These are phyloP conservation scores for Gopherus evgoodei DNA, from an alignment of 2,113 vertebrate genomes.

Conservation along the genomic window DNA sequence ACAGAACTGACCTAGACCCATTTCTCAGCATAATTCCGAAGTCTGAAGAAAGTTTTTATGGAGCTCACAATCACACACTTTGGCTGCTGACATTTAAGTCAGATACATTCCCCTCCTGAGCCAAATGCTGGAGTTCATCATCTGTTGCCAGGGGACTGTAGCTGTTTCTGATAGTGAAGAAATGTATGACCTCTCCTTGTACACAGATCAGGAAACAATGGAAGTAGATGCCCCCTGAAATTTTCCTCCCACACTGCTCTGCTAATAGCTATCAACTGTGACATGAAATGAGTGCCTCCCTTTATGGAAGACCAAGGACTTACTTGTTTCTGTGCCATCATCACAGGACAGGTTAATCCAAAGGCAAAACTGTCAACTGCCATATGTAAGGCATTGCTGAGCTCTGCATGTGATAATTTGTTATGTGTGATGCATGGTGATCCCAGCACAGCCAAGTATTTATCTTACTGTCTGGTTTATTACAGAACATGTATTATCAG, in stretches of 20 bases:
- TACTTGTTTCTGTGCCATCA: slow-evolving; percentile 15
- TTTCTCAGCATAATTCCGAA: slow-evolving; percentile 31
- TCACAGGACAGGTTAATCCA: not conserved
- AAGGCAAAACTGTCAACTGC: not conserved
- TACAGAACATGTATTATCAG: not conserved
- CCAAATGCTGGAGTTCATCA: not conserved
- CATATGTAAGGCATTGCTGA: fast-evolving
- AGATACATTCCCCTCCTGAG: slow-evolving; percentile 1
- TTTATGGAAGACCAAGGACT: not conserved
- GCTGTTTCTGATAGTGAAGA: slow-evolving; percentile 12
- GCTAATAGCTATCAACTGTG: not conserved
- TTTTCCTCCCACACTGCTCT: not conserved
- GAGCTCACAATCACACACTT: not conserved
- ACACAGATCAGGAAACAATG: not conserved
- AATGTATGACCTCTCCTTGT: slow-evolving; percentile 21
- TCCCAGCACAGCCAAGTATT: not conserved
- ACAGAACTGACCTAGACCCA: not conserved
- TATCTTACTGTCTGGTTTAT: not conserved
- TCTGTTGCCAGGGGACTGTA: not conserved
- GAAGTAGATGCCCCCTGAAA: not conserved
- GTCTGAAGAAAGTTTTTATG: not conserved
- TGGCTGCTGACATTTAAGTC: slow-evolving; percentile 18
- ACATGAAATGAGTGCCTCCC: not conserved
- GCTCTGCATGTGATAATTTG: not conserved
- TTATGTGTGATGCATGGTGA: not conserved